Evolutionary conservation across 2,888 invertebrate species (phyloP).

Genomic region (Herminia tarsipennalis): DNA sequence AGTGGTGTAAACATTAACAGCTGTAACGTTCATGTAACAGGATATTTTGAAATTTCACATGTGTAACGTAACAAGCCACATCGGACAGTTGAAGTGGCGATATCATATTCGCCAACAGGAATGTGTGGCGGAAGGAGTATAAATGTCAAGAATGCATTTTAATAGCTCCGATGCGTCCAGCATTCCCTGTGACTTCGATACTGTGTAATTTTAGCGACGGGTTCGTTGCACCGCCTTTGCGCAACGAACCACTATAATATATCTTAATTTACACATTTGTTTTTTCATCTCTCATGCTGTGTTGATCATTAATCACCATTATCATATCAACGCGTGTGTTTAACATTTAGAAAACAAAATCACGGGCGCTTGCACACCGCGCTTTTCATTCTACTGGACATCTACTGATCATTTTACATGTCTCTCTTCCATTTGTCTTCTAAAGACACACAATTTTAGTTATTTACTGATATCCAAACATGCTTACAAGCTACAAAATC

Average conservation of each 20-base stretch:
- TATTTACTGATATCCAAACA: no score
- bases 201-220: slow-evolving; percentile 67
- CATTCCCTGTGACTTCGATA: slow-evolving; percentile 64
- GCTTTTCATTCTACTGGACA: slow-evolving; percentile 6
- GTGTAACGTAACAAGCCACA: slow-evolving; percentile 19
- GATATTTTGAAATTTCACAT: slow-evolving; percentile 26
- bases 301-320: slow-evolving; percentile 38
- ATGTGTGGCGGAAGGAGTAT: slow-evolving; percentile 57
- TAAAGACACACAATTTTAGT: no score
- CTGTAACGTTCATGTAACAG: slow-evolving; percentile 22
- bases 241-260: slow-evolving; percentile 55
- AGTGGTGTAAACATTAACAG: slow-evolving; percentile 10
- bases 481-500: no score
- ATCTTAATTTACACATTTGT: slow-evolving; percentile 48
- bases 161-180: slow-evolving; percentile 67
- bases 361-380: slow-evolving; percentile 26
- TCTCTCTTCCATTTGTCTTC: slow-evolving; percentile 3
- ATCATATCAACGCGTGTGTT: slow-evolving; percentile 31
- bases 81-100: slow-evolving; percentile 28
- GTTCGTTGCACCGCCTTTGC: slow-evolving; percentile 76
- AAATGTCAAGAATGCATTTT: slow-evolving; percentile 77
- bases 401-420: slow-evolving; percentile 11
- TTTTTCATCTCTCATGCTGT: slow-evolving; percentile 32
- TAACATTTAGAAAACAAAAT: slow-evolving; percentile 22
- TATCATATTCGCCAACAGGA: slow-evolving; percentile 37